phyloP scores from a whole-genome alignment of 2,797 vertebrate species.

The Ptychadena robeensis region DNA sequence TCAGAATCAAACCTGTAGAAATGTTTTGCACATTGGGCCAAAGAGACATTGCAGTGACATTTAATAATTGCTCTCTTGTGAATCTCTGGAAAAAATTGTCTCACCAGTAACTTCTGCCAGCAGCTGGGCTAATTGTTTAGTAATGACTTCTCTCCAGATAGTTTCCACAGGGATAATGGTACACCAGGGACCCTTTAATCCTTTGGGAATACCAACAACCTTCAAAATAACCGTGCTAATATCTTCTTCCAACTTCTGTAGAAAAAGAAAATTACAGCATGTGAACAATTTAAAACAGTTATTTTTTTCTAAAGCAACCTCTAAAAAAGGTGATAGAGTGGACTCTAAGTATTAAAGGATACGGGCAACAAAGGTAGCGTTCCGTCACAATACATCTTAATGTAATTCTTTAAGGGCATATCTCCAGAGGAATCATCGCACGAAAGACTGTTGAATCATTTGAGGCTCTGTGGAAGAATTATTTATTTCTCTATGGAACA shows the following conservation, averaged over 20 bases:
- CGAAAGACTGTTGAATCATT: slow-evolving; percentile 40
- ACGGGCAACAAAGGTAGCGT: slow-evolving; percentile 33
- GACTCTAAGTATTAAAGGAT: slow-evolving; percentile 24
- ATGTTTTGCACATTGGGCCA: neutral
- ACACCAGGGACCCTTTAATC: slow-evolving; percentile 24
- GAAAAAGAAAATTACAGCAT: slow-evolving; percentile 26
- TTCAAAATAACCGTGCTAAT: slow-evolving; percentile 27
- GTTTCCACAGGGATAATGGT: slow-evolving; percentile 50
- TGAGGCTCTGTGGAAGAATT: slow-evolving; percentile 31
- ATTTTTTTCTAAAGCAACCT: neutral
- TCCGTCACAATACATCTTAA: slow-evolving; percentile 47
- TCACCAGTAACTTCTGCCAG: slow-evolving; percentile 32
- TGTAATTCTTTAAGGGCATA: slow-evolving; percentile 53
- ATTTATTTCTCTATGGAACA: slow-evolving; percentile 53
- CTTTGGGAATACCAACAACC: slow-evolving; percentile 39
- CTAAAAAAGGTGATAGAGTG: slow-evolving; percentile 26
- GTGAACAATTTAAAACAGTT: slow-evolving; percentile 8
- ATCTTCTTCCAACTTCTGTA: slow-evolving; percentile 5
- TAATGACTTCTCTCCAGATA: slow-evolving; percentile 35
- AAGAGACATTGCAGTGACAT: slow-evolving; percentile 35
- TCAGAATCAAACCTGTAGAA: neutral
- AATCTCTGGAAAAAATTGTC: slow-evolving; percentile 29
- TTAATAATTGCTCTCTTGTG: slow-evolving; percentile 45
- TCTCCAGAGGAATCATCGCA: slow-evolving; percentile 43
- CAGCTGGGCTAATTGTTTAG: slow-evolving; percentile 40